Conservation (phyloP, 30 jellyfish, hydroid and myxozoan species). For the Pseudorhiza aurosa region DNA sequence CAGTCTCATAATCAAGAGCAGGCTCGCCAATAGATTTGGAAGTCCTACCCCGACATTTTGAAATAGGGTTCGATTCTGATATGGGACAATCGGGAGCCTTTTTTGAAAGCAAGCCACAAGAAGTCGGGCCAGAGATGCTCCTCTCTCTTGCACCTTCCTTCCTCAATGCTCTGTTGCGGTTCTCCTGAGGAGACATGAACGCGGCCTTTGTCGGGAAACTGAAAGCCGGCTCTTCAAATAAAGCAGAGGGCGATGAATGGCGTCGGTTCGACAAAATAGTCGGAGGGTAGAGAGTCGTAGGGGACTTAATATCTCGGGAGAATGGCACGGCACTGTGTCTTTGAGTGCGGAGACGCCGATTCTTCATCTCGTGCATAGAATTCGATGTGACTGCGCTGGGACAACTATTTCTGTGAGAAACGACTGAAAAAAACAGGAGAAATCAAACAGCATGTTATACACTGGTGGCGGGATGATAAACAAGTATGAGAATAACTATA, state of each 20-base stretch:
- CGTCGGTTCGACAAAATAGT: conserved; percentile 54
- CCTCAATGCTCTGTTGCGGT: background rate
- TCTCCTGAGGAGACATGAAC: conserved; percentile 16
- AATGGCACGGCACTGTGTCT: conserved; percentile 50
- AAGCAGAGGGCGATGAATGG: conserved; percentile 79
- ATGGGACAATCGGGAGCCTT: background rate
- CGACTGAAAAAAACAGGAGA: conserved; percentile 37
- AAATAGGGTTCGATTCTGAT: background rate
- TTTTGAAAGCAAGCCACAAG: background rate
- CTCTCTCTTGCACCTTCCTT: background rate
- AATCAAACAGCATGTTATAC: too few relatives aligned
- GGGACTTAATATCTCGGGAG: conserved; percentile 58
- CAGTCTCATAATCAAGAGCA: background rate
- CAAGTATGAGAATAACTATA: too few relatives aligned
- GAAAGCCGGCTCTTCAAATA: conserved; percentile 59
- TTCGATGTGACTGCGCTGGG: conserved; percentile 51
- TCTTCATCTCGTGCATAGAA: conserved; percentile 16
- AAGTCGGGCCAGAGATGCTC: conserved; percentile 47
- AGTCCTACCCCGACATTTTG: background rate
- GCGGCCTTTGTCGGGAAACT: conserved; percentile 29
- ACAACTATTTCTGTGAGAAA: conserved; percentile 56
- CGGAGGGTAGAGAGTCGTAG: conserved; percentile 73
- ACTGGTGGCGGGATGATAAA: too few relatives aligned
- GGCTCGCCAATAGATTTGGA: background rate
- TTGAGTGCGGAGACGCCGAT: conserved; percentile 48